Base-by-base conservation (phyloP, 2,888 invertebrate genomes). In the Ecliptopera silaceata region DNA sequence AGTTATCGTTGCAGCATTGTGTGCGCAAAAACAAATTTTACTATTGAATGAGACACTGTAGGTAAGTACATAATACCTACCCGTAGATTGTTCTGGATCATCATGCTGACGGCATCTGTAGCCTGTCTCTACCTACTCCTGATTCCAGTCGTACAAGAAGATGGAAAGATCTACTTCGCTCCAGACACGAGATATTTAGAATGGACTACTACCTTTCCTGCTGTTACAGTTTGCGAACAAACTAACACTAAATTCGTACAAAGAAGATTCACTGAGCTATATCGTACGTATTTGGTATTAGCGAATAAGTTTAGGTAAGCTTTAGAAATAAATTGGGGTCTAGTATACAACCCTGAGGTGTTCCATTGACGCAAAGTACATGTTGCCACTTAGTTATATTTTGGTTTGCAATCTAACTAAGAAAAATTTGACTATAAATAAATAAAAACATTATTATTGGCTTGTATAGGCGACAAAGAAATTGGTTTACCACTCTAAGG, bases 1-100 rank as follows among this genome's bases (percentile, higher is more conserved):
- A 44, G 31, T 44, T 44, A 15, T n/a, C 11, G 13, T 2, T 8
- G 29, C 5, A 36, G 36, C 36, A 36, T 26, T 36, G 46, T 15
- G 46, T 47, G 15, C 32, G 6, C n/a, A 34, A 26, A 45, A 15
- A 36, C 31, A 32, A 10, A 49, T 18, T 48, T 29, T 29, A 12
- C n/a, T 13, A 36, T 15, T n/a, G n/a, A n/a, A n/a, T n/a, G n/a
- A n/a, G n/a, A n/a, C n/a, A n/a, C n/a, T n/a, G n/a, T n/a, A n/a
- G n/a, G n/a, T n/a, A n/a, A n/a, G n/a, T n/a, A n/a, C n/a, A n/a
- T n/a, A n/a, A n/a, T n/a, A n/a, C n/a, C n/a, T n/a, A n/a, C n/a
- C n/a, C n/a, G n/a, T 38, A 94, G 94, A 69, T 26, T 92, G n/a
- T 93, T 94, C 72, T 95, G 94, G 94, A 31, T 91, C 0, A 54